Evolutionary conservation across 1,140 invertebrate genomes (phyloP).

Genomic region (Drosophila nigrodunni): DNA sequence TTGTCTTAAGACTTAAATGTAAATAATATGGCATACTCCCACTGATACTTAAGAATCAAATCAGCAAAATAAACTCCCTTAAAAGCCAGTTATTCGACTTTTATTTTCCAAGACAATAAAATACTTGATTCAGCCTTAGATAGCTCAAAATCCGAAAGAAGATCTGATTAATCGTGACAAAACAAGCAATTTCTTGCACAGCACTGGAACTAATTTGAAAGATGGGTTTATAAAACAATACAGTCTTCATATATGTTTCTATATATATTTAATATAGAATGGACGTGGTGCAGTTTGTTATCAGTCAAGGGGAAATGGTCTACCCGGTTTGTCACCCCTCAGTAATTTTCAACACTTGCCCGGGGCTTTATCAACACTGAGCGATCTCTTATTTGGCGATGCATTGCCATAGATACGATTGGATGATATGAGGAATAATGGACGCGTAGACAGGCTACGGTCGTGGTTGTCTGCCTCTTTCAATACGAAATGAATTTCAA

Average conservation of each 20-base stretch:
- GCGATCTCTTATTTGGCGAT: constrained; percentile 74
- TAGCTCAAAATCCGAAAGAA: not conserved
- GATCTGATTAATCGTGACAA: constrained; percentile 10
- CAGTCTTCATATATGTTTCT: not conserved
- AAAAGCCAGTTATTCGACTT: too few species aligned
- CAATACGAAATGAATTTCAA: constrained; percentile 75
- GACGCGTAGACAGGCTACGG: constrained; percentile 50
- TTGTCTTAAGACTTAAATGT: too few species aligned
- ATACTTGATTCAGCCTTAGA: constrained; percentile 1
- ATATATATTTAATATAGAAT: not conserved
- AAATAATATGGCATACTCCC: too few species aligned
- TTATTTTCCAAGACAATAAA: not conserved
- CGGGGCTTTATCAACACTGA: constrained; percentile 45
- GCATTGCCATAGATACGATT: constrained; percentile 64
- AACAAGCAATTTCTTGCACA: constrained; percentile 21
- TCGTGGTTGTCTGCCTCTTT: constrained; percentile 8
- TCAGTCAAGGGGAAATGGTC: constrained; percentile 10
- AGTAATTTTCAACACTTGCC: constrained; percentile 71
- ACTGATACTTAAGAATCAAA: too few species aligned
- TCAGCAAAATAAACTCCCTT: too few species aligned
- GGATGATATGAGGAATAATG: constrained; percentile 66
- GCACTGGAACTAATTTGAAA: constrained; percentile 62
- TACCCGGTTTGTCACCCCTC: constrained; percentile 60
- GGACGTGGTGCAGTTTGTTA: not conserved
- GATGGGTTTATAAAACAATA: constrained; percentile 31